Base-by-base conservation (phyloP, 1,140 invertebrate genomes). In the Drosophila obscura region DNA sequence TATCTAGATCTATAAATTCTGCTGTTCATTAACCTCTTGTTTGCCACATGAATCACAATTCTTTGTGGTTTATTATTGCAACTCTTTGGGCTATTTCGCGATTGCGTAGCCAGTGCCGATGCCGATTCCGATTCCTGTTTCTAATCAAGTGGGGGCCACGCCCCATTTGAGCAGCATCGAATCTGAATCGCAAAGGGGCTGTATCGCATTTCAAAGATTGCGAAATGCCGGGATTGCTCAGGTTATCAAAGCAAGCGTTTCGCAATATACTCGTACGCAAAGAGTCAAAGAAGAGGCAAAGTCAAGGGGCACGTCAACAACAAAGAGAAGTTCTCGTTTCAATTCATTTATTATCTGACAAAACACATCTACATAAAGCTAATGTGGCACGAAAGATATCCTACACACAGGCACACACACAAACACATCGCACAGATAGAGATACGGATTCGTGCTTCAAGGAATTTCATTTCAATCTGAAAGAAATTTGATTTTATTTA, bases 391-490 rank as follows among this genome's bases (percentile, higher is more conserved):
- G 77, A 75, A 53, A 48, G 66, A 69, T 63, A 76, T 61, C 71
- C 58, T 52, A 51, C 43, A 78, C 28, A 57, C 35, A 41, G n/a
- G 15, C 48, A 41, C 35, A 59, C 35, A 53, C n/a, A 39, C n/a
- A 55, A 41, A 31, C 48, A 31, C 19, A 43, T 28, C 2, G 35
- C 1, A 55, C 4, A 68, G 46, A 56, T 24, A 66, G 44, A 43
- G 26, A 68, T 31, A 57, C 66, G 46, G 24, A 69, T 69, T 65
- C 66, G 66, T 68, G 73, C 58, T 71, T 66, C 52, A 81, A 46
- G 55, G 74, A 74, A 82, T 82, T 82, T 83, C 75, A 78, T 83
- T 83, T 81, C 67, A 67, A 67, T 60, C 57, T 65, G 50, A 82
- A 83, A 63, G 57, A 74, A 80, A 80, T 68, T 68, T 79, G 64